These are phyloP conservation scores for Drosophila mayri DNA, from an alignment of 1,140 invertebrate species.

Conservation along the genomic window DNA sequence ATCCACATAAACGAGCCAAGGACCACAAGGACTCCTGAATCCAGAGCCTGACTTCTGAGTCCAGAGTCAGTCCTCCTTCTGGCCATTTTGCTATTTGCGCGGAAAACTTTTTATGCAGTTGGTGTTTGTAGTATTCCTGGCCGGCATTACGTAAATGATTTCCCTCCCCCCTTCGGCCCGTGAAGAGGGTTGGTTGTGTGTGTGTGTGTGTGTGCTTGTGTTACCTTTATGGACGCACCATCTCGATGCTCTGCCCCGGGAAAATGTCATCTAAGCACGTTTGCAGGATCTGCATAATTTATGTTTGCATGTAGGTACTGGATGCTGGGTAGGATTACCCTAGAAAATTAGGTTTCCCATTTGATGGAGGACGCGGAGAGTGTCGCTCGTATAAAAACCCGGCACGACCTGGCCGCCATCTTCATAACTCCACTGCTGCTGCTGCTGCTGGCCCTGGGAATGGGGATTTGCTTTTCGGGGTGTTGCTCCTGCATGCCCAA, in stretches of 20 bases:
- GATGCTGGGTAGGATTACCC: slow-evolving; percentile 73
- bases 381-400: slow-evolving; percentile 74
- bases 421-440: slow-evolving; percentile 64
- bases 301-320: slow-evolving; percentile 67
- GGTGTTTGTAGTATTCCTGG: slow-evolving; percentile 39
- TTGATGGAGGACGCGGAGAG: slow-evolving; percentile 70
- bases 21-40: slow-evolving; percentile 26
- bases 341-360: slow-evolving; percentile 83
- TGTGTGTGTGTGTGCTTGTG: slow-evolving; percentile 32
- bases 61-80: slow-evolving; percentile 21
- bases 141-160: slow-evolving; percentile 54
- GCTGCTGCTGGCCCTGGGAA: background rate
- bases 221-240: slow-evolving; percentile 72
- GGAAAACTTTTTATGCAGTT: slow-evolving; percentile 78
- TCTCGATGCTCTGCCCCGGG: slow-evolving; percentile 30
- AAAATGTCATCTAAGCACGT: slow-evolving; percentile 84
- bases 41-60: slow-evolving; percentile 12
- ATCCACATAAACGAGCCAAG: slow-evolving; percentile 61
- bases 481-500: slow-evolving; percentile 63
- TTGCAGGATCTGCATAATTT: slow-evolving; percentile 84
- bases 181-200: background rate
- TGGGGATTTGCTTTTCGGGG: slow-evolving; percentile 7
- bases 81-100: slow-evolving; percentile 67
- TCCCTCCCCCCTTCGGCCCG: background rate
- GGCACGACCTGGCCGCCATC: slow-evolving; percentile 75